Evolutionary conservation across 2,797 vertebrate genomes (phyloP), one percentile per base, ranked within the genome.

Genomic region (Coracias cyanogaster): DNA sequence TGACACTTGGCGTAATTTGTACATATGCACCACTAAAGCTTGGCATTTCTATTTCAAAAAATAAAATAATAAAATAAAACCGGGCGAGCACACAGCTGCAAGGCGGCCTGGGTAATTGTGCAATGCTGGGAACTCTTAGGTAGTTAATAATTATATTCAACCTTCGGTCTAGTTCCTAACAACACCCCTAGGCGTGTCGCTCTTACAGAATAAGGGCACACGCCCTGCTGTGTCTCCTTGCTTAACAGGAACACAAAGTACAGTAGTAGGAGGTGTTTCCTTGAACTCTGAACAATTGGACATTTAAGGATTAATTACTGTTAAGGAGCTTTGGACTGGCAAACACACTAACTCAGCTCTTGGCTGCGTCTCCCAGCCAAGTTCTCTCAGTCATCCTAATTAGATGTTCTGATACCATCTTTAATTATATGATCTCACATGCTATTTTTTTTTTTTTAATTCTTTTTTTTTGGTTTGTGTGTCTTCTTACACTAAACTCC

Each of bases 201-300:
- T 97, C 96, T 97, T 96, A 94, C 97, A 96, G 96, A 96, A 97
- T 89, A 49, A 79, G 95, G 96, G 95, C 97, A 97, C 95, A 97
- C 91, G 94, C 98, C 97, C 97, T 94, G 93, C 96, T 97, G 97
- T 97, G 97, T 97, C 95, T 98, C 97, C 97, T 97, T 97, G 97
- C 97, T 95, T 94, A 98, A 98, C 98, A 98, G 97, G 98, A 98
- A 98, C 97, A 97, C 91, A 96, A 91, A 97, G 94, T 97, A 97
- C 93, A 94, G 96, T 97, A 96, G 95, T 52, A 89, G 96, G 95
- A 82, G 89, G 97, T 66, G 85, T 97, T 97, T 97, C 97, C 97
- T 97, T 97, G 97, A 97, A 98, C 97, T 97, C 97, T 94, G 95
- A 97, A 98, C 97, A 97, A 97, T 97, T 96, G 96, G 97, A 96